Evolutionary conservation across 2,888 invertebrate species (phyloP).

Genomic region (Eilema depressum): DNA sequence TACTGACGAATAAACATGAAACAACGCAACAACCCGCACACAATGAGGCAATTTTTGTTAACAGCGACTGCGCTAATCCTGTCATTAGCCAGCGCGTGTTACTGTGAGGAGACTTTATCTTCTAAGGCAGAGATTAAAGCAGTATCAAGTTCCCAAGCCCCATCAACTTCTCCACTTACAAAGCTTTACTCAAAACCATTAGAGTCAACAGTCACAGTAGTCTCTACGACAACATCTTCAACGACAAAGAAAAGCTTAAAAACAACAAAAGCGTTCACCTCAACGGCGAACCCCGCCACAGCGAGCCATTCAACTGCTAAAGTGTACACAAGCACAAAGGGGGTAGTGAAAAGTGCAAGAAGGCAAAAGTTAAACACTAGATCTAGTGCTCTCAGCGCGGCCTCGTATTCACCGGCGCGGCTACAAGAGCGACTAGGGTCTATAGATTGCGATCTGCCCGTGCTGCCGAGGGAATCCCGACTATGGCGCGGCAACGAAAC

Average conservation of each 20-base stretch:
- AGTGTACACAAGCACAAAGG: conserved; percentile 75
- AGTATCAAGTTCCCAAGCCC: conserved; percentile 63
- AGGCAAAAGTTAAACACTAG: conserved; percentile 79
- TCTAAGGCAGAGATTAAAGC: conserved; percentile 65
- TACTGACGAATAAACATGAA: conserved; percentile 35
- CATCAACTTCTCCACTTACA: conserved; percentile 60
- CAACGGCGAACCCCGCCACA: conserved; percentile 69
- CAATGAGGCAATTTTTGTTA: conserved; percentile 59
- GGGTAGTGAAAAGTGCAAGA: conserved; percentile 76
- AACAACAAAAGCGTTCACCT: conserved; percentile 72
- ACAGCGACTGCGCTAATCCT: conserved; percentile 66
- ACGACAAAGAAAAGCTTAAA: conserved; percentile 75
- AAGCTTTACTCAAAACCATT: conserved; percentile 67
- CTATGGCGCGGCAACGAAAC: conserved; percentile 91
- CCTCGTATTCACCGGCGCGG: conserved; percentile 78
- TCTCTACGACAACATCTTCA: conserved; percentile 67
- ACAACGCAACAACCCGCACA: conserved; percentile 42
- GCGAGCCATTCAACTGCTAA: conserved; percentile 69
- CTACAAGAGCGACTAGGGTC: conserved; percentile 89
- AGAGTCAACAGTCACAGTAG: conserved; percentile 67
- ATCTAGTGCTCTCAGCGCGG: conserved; percentile 69
- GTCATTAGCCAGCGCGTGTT: conserved; percentile 65
- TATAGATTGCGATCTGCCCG: conserved; percentile 89
- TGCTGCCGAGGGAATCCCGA: conserved; percentile 88
- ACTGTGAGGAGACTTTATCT: conserved; percentile 62